phyloP scores from a whole-genome alignment of 2,113 vertebrate genomes.

The Trogon surrucura region DNA sequence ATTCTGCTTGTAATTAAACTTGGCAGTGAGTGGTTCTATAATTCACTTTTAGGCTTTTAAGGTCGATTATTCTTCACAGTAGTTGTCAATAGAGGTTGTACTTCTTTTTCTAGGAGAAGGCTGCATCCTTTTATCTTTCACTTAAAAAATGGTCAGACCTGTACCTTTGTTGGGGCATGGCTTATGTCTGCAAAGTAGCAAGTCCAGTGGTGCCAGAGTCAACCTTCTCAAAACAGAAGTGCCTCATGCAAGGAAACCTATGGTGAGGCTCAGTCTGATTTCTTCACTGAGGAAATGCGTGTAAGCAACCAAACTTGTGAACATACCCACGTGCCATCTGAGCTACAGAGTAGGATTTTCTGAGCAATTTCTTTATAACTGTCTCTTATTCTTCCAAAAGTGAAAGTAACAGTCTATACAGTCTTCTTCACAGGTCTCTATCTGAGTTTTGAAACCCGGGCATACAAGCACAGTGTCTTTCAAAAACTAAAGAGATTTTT shows the following conservation, averaged over 20 bases:
- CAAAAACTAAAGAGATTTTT: not conserved
- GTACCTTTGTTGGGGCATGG: not conserved
- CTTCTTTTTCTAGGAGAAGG: not conserved
- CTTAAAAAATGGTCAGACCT: not conserved
- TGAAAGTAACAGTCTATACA: not conserved
- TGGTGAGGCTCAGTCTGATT: not conserved
- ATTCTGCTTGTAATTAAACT: not conserved
- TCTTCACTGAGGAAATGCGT: not conserved
- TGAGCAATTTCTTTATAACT: not conserved
- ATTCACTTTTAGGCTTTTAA: not conserved
- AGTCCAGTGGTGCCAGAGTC: not conserved
- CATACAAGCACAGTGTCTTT: not conserved
- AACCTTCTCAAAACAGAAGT: not conserved
- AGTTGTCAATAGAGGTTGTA: not conserved
- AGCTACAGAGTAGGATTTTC: not conserved
- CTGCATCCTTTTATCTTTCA: not conserved
- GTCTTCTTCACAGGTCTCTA: not conserved
- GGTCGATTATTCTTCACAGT: not conserved
- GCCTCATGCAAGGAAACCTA: not conserved
- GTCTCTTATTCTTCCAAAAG: not conserved
- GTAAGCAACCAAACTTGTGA: not conserved
- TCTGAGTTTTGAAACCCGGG: not conserved
- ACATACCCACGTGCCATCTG: not conserved
- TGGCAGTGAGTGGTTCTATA: not conserved
- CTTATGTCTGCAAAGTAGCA: not conserved